Percentiles rank a stretch among this genome's conserved stretches.
These are phyloP conservation scores for Drosophila crucigera DNA, from an alignment of 2,888 invertebrate genomes.

Conservation along the genomic window DNA sequence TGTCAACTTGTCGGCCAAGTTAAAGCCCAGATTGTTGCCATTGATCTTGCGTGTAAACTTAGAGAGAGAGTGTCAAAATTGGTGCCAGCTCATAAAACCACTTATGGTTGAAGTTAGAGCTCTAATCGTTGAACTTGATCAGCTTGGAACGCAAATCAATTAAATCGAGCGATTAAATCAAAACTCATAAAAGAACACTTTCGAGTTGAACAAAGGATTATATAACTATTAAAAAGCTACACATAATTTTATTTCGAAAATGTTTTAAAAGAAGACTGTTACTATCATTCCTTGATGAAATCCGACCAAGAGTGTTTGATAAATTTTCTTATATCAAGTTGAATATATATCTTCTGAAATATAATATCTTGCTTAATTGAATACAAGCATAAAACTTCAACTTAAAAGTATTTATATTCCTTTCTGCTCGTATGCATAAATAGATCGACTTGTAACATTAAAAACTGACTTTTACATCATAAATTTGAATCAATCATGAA, in stretches of 20 bases:
- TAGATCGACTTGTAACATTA: not conserved
- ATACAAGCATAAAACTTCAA: not conserved
- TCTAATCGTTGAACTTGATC: constrained; percentile 47
- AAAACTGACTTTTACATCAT: not conserved
- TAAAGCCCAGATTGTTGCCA: constrained; percentile 24
- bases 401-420: not conserved
- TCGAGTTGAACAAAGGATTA: not conserved
- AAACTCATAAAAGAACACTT: constrained; percentile 1
- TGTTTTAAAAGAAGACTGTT: not conserved
- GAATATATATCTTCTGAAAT: not conserved
- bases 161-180: constrained; percentile 9
- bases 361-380: not conserved
- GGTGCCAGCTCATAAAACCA: constrained; percentile 37
- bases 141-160: constrained; percentile 49
- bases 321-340: not conserved
- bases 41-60: constrained; percentile 1
- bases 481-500: constrained; percentile 37
- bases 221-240: not conserved
- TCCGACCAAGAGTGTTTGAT: not conserved
- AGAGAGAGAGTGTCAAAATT: constrained; percentile 51
- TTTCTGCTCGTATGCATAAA: not conserved
- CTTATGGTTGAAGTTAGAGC: constrained; percentile 26
- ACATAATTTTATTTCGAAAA: not conserved
- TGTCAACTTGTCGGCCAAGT: constrained; percentile 42
- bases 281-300: not conserved